Evolutionary conservation across 2,113 vertebrate species (phyloP).

Genomic region (Phylloscopus trochiloides): DNA sequence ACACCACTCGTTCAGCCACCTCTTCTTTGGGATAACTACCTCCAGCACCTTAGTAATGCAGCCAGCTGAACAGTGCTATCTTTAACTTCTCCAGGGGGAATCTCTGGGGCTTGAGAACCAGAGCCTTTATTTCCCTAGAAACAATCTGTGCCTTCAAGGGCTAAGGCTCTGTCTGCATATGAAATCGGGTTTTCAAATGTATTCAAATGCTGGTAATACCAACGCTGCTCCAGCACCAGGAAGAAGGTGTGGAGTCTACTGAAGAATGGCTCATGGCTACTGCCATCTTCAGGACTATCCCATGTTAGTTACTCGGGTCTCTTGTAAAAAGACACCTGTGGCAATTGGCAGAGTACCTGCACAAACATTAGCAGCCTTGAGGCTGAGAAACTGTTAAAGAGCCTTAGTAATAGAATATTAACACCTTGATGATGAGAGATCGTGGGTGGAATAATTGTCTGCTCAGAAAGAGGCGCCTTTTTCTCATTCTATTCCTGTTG

Average conservation of each 20-base stretch:
- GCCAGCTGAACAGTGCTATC: not conserved
- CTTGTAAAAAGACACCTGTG: conserved; percentile 18
- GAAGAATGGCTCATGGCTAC: not conserved
- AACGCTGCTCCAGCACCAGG: not conserved
- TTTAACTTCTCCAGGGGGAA: not conserved
- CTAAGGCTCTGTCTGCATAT: not conserved
- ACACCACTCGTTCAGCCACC: not conserved
- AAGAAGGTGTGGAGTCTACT: not conserved
- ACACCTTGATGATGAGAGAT: not conserved
- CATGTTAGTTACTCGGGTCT: not conserved
- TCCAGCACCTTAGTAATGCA: not conserved
- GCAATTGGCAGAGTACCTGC: conserved; percentile 24
- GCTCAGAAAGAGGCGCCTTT: not conserved
- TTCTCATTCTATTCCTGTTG: not conserved
- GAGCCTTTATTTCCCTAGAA: not conserved
- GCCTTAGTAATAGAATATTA: conserved; percentile 8
- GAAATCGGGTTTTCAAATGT: not conserved
- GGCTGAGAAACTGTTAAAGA: conserved; percentile 42
- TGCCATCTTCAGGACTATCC: not conserved
- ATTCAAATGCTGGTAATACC: not conserved
- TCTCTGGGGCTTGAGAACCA: not conserved
- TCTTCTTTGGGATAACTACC: not conserved
- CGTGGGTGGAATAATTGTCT: conserved; percentile 27
- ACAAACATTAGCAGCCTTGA: not conserved
- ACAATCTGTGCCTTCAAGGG: not conserved